phyloP scores from a whole-genome alignment of 2,113 vertebrate genomes.

The Ginglymostoma cirratum region DNA sequence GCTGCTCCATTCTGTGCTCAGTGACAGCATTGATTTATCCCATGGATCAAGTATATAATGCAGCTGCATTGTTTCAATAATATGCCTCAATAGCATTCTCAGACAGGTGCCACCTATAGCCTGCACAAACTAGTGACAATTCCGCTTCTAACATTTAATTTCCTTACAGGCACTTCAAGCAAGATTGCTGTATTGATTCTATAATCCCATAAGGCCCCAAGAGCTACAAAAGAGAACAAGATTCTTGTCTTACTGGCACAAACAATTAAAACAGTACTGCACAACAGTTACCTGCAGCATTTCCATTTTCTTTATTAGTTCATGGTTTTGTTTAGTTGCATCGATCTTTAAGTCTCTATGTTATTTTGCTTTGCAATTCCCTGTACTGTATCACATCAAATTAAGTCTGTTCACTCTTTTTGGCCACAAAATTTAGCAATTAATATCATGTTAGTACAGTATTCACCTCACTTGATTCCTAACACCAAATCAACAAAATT shows the following conservation, averaged over 20 bases:
- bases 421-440: not conserved
- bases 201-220: not conserved
- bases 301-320: constrained; percentile 26
- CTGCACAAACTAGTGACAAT: not conserved
- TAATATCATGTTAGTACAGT: not conserved
- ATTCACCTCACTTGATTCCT: not conserved
- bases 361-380: not conserved
- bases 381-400: not conserved
- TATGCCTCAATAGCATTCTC: not conserved
- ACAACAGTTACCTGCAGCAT: not conserved
- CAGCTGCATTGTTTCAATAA: not conserved
- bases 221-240: not conserved
- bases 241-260: not conserved
- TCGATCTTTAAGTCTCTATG: not conserved
- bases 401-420: not conserved
- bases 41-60: not conserved
- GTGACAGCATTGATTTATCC: constrained; percentile 8
- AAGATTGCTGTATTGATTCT: constrained; percentile 11
- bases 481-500: not conserved
- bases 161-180: not conserved
- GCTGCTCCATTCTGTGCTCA: not conserved
- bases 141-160: not conserved
- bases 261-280: not conserved
- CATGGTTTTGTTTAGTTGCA: not conserved
- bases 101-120: constrained; percentile 8